These are phyloP conservation scores for Fragum sueziense DNA, from an alignment of 2,888 invertebrate species.

Conservation along the genomic window DNA sequence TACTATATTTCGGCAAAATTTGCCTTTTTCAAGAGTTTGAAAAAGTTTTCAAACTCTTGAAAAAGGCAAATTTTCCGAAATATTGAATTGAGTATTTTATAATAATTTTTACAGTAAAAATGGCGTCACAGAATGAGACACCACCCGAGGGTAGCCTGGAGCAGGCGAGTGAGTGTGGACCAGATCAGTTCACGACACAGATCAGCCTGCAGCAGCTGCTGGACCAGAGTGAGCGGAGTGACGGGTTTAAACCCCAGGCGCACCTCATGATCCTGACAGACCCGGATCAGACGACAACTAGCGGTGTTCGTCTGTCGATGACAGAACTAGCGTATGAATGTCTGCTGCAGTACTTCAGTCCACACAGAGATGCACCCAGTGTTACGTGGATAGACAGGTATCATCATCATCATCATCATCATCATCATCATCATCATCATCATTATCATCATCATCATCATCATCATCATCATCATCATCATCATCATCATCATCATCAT, in stretches of 20 bases:
- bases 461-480: constrained; percentile 33
- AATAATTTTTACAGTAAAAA: no score
- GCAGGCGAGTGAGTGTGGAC: no score
- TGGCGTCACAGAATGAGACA: no score
- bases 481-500: constrained; percentile 37
- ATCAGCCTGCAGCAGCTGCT: no score
- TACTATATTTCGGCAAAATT: no score
- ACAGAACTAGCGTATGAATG: constrained; percentile 44
- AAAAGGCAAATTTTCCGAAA: no score
- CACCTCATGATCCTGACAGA: constrained; percentile 46
- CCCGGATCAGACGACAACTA: neutral
- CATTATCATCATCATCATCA: constrained; percentile 17
- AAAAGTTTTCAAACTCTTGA: no score
- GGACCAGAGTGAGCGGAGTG: constrained; percentile 26
- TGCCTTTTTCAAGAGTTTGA: no score
- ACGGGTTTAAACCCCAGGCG: constrained; percentile 28
- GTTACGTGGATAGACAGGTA: constrained; percentile 48
- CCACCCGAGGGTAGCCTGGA: no score
- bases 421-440: constrained; percentile 33
- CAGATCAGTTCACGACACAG: no score
- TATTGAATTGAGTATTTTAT: no score
- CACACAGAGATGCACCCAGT: constrained; percentile 37
- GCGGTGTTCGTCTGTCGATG: constrained; percentile 17
- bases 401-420: constrained; percentile 32
- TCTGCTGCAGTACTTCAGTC: constrained; percentile 36